Percentiles rank a stretch among this genome's conserved stretches.
These are phyloP conservation scores for Catostomus latipinnis DNA, from an alignment of 2,797 vertebrate genomes.

Conservation along the genomic window DNA sequence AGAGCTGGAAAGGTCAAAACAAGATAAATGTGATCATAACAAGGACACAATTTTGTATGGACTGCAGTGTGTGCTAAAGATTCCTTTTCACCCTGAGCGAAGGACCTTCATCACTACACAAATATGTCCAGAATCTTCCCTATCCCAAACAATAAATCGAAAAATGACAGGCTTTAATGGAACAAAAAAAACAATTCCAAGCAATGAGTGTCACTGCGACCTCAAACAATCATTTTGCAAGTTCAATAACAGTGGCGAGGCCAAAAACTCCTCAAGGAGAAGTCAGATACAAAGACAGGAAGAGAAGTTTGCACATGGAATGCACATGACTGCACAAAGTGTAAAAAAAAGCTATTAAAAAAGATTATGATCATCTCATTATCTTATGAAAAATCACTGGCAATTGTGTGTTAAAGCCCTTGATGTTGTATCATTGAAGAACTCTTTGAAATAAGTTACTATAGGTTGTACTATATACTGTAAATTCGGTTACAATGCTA, in stretches of 20 bases:
- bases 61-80: slow-evolving; percentile 5
- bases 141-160: slow-evolving; percentile 50
- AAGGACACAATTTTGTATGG: slow-evolving; percentile 28
- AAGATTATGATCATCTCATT: neutral
- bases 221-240: slow-evolving; percentile 53
- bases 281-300: slow-evolving; percentile 45
- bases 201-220: slow-evolving; percentile 33
- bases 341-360: slow-evolving; percentile 1
- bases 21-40: slow-evolving; percentile 2
- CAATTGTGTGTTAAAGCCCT: slow-evolving; percentile 9
- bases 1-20: slow-evolving; percentile 10
- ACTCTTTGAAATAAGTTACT: slow-evolving; percentile 24
- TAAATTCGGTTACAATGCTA: neutral
- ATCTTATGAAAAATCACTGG: neutral
- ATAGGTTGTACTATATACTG: slow-evolving; percentile 5
- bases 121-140: slow-evolving; percentile 49
- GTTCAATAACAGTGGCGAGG: slow-evolving; percentile 37
- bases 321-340: neutral
- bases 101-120: slow-evolving; percentile 49
- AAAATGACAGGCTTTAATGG: slow-evolving; percentile 52
- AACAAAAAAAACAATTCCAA: slow-evolving; percentile 22
- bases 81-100: slow-evolving; percentile 52
- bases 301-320: slow-evolving; percentile 31
- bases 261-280: slow-evolving; percentile 29
- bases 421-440: slow-evolving; percentile 14